Percentiles rank a stretch among this genome's conserved stretches.
Conservation (phyloP, 2,888 invertebrate genomes). For the Apotomis capreana region DNA sequence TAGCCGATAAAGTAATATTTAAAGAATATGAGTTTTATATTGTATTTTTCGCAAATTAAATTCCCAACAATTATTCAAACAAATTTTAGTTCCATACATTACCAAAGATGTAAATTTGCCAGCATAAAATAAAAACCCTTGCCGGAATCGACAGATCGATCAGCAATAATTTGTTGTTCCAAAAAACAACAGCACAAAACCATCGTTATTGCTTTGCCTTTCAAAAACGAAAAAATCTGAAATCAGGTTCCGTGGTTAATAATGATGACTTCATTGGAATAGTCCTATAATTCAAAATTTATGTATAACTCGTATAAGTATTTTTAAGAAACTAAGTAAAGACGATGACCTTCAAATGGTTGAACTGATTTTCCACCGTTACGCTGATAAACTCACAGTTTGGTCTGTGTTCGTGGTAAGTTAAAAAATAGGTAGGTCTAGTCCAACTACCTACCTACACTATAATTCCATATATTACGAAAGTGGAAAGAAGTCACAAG, state of each 20-base stretch:
- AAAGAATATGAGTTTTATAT: background rate
- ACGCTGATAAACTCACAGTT: too few relatives aligned
- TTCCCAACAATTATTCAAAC: background rate
- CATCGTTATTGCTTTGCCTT: constrained; percentile 4
- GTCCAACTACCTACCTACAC: too few relatives aligned
- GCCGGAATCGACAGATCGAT: constrained; percentile 26
- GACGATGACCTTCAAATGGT: too few relatives aligned
- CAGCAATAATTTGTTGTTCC: constrained; percentile 21
- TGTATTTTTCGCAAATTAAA: background rate
- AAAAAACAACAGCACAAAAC: constrained; percentile 14
- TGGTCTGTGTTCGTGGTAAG: too few relatives aligned
- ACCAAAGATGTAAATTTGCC: constrained; percentile 6
- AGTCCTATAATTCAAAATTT: background rate
- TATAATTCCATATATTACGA: too few relatives aligned
- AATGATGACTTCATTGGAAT: constrained; percentile 17
- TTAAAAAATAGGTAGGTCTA: too few relatives aligned
- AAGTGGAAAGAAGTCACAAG: too few relatives aligned
- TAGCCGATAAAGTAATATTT: too few relatives aligned
- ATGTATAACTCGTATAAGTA: too few relatives aligned
- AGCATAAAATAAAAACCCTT: constrained; percentile 19
- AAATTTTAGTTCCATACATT: background rate
- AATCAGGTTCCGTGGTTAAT: constrained; percentile 2
- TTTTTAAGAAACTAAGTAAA: too few relatives aligned
- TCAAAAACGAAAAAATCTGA: background rate
- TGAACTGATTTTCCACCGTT: too few relatives aligned